These are phyloP conservation scores for Colletes latitarsis DNA, from an alignment of 1,140 invertebrate species.

Conservation along the genomic window DNA sequence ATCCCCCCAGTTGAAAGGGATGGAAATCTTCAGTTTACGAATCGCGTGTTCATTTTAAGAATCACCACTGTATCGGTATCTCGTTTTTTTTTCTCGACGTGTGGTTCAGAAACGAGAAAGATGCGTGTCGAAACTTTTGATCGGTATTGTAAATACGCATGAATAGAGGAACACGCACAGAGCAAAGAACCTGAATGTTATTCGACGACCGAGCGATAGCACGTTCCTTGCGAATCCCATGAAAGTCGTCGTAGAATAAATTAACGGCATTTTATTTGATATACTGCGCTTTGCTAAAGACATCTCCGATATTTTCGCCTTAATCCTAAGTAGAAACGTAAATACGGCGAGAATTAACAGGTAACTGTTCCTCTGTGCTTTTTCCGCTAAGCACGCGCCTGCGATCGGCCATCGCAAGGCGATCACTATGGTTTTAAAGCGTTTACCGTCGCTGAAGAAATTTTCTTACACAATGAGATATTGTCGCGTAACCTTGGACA, in stretches of 20 bases:
- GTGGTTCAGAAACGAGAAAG: too few relatives aligned
- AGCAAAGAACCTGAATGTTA: background rate
- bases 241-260: constrained; percentile 36
- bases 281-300: background rate
- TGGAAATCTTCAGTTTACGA: too few relatives aligned
- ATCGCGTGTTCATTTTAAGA: too few relatives aligned
- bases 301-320: constrained; percentile 30
- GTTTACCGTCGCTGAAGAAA: background rate
- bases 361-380: constrained; percentile 19
- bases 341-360: constrained; percentile 22
- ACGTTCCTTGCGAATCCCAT: constrained; percentile 2
- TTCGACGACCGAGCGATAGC: constrained; percentile 3
- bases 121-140: too few relatives aligned
- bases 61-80: too few relatives aligned
- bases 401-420: background rate
- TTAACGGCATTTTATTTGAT: constrained; percentile 34
- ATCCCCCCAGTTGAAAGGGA: too few relatives aligned
- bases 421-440: background rate
- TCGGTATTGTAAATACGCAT: background rate
- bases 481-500: background rate
- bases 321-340: constrained; percentile 27
- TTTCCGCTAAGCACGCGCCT: background rate
- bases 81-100: too few relatives aligned
- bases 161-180: background rate
- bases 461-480: background rate